A percentile compares a stretch with the other conserved stretches of the same genome.
Evolutionary conservation across 1,140 invertebrate genomes (phyloP).

Genomic region (Drosophila yakuba): DNA sequence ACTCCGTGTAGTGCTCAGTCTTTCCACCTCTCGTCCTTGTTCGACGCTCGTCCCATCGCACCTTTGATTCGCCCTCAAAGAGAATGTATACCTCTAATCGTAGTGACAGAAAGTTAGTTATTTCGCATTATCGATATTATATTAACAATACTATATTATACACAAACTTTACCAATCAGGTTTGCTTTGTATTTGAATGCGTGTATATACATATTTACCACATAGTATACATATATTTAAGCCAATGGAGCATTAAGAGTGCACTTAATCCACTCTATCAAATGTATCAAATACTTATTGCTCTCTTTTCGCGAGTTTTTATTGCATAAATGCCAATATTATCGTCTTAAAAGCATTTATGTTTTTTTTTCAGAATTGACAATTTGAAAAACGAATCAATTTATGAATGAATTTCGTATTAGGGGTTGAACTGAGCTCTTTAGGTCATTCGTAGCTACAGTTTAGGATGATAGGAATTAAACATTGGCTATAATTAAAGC

Average conservation of each 20-base stretch:
- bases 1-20: slow-evolving; percentile 45
- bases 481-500: background rate
- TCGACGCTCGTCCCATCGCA: slow-evolving; percentile 61
- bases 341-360: slow-evolving; percentile 11
- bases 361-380: slow-evolving; percentile 1
- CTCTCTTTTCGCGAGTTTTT: slow-evolving; percentile 9
- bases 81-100: slow-evolving; percentile 62
- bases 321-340: slow-evolving; percentile 4
- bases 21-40: slow-evolving; percentile 41
- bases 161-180: too few species aligned
- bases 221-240: too few species aligned
- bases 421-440: slow-evolving; percentile 25
- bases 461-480: background rate
- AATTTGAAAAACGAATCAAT: background rate
- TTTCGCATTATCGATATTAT: too few species aligned
- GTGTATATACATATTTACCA: too few species aligned
- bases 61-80: slow-evolving; percentile 70
- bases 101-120: background rate
- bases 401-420: background rate
- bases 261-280: slow-evolving; percentile 3
- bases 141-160: too few species aligned
- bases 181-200: too few species aligned
- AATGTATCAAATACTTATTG: slow-evolving; percentile 36
- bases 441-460: background rate
- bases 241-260: background rate